Percentiles rank a stretch among this genome's conserved stretches.
These are phyloP conservation scores for Teinopalpus imperialis DNA, from an alignment of 2,888 invertebrate species.

Conservation along the genomic window DNA sequence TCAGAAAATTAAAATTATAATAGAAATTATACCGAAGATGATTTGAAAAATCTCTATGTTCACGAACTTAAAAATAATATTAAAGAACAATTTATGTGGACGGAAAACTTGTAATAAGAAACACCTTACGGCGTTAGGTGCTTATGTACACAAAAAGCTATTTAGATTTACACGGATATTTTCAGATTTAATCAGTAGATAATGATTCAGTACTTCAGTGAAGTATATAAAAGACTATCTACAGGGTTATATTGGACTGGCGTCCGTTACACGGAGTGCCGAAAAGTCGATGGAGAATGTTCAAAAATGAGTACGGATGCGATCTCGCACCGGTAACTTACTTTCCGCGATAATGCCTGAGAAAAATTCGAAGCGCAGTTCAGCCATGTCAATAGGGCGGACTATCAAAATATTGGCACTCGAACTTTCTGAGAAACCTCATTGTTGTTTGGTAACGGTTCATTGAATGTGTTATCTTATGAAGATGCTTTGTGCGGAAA, in stretches of 20 bases:
- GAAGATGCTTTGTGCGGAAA: slow-evolving; percentile 29
- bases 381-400: slow-evolving; percentile 43
- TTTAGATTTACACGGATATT: slow-evolving; percentile 46
- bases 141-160: slow-evolving; percentile 33
- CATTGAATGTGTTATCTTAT: slow-evolving; percentile 35
- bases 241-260: slow-evolving; percentile 17
- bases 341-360: slow-evolving; percentile 71
- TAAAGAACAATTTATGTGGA: too few species aligned
- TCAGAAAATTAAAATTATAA: too few species aligned
- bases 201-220: slow-evolving; percentile 58
- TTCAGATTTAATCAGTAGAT: slow-evolving; percentile 60
- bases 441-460: slow-evolving; percentile 32
- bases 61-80: too few species aligned
- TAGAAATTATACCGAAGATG: too few species aligned
- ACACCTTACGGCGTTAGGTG: slow-evolving; percentile 19
- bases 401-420: slow-evolving; percentile 41
- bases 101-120: too few species aligned
- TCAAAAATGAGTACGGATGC: slow-evolving; percentile 62
- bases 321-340: slow-evolving; percentile 77
- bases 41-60: too few species aligned
- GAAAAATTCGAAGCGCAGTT: slow-evolving; percentile 54
- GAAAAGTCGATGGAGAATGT: slow-evolving; percentile 47
- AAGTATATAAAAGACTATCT: slow-evolving; percentile 36
- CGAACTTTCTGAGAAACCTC: slow-evolving; percentile 34
- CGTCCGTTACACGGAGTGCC: slow-evolving; percentile 27